phyloP scores from a whole-genome alignment of 2,113 vertebrate species.

The Menura novaehollandiae region DNA sequence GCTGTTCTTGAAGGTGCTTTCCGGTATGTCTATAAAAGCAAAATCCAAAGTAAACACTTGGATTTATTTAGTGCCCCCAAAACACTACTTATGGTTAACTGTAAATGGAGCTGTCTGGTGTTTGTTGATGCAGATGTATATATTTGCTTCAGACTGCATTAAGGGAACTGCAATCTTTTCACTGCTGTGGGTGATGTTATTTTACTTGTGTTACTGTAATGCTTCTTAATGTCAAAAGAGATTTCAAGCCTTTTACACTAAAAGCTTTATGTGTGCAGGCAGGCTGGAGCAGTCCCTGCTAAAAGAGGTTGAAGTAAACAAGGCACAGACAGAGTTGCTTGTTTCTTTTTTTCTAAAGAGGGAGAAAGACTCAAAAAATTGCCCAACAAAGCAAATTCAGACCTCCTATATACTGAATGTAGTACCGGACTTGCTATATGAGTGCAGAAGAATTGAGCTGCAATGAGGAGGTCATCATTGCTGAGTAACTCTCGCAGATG shows the following conservation, averaged over 20 bases:
- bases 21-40: slow-evolving; percentile 75
- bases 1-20: slow-evolving; percentile 68
- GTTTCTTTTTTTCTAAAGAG: not conserved
- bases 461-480: not conserved
- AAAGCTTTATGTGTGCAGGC: not conserved
- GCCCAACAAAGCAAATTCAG: not conserved
- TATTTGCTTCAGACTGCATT: not conserved
- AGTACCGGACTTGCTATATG: not conserved
- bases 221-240: not conserved
- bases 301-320: not conserved
- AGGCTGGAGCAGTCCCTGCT: not conserved
- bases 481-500: not conserved
- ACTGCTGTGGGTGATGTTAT: not conserved
- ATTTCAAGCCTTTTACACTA: not conserved
- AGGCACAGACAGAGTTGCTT: not conserved
- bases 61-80: not conserved
- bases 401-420: not conserved
- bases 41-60: not conserved
- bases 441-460: not conserved
- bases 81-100: not conserved
- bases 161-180: not conserved
- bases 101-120: not conserved
- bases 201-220: not conserved
- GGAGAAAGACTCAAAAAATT: not conserved
- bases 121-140: not conserved